A percentile compares a stretch with the other conserved stretches of the same genome.
phyloP scores from a whole-genome alignment of 2,797 vertebrate genomes.

The Eulemur albifrons region DNA sequence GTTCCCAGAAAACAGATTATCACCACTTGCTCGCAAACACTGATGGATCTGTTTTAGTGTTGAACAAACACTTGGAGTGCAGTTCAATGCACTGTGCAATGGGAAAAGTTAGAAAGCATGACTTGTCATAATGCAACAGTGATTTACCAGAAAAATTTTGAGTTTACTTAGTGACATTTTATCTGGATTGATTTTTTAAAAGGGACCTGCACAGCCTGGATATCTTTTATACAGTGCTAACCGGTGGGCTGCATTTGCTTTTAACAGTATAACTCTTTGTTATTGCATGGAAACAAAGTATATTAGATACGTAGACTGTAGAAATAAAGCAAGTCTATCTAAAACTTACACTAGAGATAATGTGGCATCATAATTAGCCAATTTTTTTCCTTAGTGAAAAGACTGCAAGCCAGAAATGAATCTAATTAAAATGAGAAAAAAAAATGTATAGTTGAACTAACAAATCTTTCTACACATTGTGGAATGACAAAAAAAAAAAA shows the following conservation, averaged over 20 bases:
- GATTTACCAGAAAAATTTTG: conserved; percentile 14
- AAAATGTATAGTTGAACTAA: background rate
- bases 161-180: background rate
- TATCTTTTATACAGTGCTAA: background rate
- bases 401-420: background rate
- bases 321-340: background rate
- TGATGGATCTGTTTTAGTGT: background rate
- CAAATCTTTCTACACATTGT: background rate
- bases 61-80: background rate
- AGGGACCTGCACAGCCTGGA: background rate
- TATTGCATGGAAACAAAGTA: background rate
- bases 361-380: background rate
- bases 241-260: background rate
- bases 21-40: background rate
- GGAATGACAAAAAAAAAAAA: background rate
- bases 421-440: background rate
- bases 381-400: background rate
- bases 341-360: background rate
- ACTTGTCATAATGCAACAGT: background rate
- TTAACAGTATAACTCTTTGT: background rate
- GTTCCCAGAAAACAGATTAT: conserved; percentile 20
- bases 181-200: conserved; percentile 2
- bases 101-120: conserved; percentile 39
- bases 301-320: background rate
- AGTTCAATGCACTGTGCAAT: background rate